Percentiles rank a stretch among this genome's conserved stretches.
These are phyloP conservation scores for Propithecus deckenii DNA, from an alignment of 2,797 vertebrate genomes.

Conservation along the genomic window DNA sequence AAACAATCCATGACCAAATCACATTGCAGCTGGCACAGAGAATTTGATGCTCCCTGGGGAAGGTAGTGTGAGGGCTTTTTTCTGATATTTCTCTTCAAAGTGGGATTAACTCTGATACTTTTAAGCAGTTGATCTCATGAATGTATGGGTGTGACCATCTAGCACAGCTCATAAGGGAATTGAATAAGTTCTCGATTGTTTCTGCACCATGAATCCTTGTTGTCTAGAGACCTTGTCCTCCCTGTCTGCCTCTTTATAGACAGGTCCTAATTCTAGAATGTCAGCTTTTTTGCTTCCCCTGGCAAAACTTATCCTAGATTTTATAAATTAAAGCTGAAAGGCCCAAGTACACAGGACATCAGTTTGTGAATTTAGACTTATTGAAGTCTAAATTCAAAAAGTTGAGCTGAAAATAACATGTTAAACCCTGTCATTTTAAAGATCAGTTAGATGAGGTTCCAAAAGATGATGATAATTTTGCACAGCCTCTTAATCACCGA, in stretches of 20 bases:
- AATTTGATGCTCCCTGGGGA: background rate
- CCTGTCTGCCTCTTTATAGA: background rate
- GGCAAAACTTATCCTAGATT: background rate
- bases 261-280: background rate
- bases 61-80: background rate
- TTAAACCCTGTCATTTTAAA: background rate
- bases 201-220: background rate
- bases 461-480: background rate
- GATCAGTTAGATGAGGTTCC: background rate
- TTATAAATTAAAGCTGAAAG: background rate
- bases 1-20: background rate
- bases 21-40: background rate
- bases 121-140: background rate
- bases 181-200: background rate
- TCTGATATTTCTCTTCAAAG: background rate
- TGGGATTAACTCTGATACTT: background rate
- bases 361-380: background rate
- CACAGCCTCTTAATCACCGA: background rate
- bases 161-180: background rate
- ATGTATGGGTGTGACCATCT: background rate
- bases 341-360: background rate
- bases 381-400: background rate
- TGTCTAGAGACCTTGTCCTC: background rate
- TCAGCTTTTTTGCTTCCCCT: background rate
- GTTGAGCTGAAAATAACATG: background rate